phyloP scores from a whole-genome alignment of 1,140 invertebrate species.

The Drosophila ironensis region DNA sequence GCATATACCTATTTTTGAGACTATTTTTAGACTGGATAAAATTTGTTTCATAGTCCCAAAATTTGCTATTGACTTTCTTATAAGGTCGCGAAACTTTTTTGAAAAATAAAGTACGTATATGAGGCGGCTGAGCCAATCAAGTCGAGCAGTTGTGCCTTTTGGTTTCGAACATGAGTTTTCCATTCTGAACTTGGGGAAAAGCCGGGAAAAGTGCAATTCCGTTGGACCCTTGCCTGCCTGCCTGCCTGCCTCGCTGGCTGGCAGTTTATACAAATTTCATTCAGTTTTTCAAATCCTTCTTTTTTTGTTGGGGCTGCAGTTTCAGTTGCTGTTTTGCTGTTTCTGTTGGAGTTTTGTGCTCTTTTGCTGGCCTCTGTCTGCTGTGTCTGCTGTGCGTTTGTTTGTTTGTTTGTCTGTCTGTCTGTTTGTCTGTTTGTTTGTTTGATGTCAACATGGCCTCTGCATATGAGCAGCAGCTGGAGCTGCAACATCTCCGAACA shows the following conservation, averaged over 20 bases:
- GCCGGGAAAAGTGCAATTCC: slow-evolving; percentile 3
- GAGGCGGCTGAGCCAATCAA: not conserved
- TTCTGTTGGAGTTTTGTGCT: slow-evolving; percentile 40
- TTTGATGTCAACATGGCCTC: slow-evolving; percentile 68
- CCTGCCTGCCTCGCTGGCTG: too few relatives aligned
- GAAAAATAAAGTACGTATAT: too few relatives aligned
- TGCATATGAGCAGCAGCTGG: slow-evolving; percentile 46
- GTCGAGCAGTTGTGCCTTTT: not conserved
- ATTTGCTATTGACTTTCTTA: too few relatives aligned
- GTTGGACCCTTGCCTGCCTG: slow-evolving; percentile 1
- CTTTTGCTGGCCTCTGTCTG: slow-evolving; percentile 49
- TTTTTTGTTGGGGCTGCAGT: slow-evolving; percentile 1
- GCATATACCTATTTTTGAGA: too few relatives aligned
- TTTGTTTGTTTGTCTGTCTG: slow-evolving; percentile 30
- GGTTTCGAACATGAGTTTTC: slow-evolving; percentile 24
- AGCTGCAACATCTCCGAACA: not conserved
- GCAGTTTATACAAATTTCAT: slow-evolving; percentile 57
- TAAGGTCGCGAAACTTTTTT: too few relatives aligned
- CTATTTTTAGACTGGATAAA: too few relatives aligned
- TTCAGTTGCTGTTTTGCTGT: slow-evolving; percentile 14
- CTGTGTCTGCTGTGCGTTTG: slow-evolving; percentile 28
- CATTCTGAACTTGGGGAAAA: slow-evolving; percentile 18
- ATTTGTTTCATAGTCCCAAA: too few relatives aligned
- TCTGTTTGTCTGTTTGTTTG: slow-evolving; percentile 66
- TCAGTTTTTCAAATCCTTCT: slow-evolving; percentile 17